A percentile compares a stretch with the other conserved stretches of the same genome.
Conservation (phyloP, 1,140 invertebrate genomes). For the Microvelia longipes region DNA sequence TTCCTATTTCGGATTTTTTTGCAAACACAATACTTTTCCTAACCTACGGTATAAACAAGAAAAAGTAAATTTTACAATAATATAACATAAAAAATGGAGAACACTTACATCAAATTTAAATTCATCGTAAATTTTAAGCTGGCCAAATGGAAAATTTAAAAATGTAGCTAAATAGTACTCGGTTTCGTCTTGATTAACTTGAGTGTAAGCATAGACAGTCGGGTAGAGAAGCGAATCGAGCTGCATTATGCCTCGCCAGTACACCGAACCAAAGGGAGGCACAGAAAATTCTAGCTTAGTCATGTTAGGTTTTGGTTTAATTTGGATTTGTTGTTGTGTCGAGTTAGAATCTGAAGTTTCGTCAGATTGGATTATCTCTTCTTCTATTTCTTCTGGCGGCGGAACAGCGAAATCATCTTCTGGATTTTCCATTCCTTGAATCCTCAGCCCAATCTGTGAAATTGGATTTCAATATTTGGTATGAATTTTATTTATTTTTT, state of each 20-base stretch:
- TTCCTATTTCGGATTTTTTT: too few relatives aligned
- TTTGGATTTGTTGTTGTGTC: neutral
- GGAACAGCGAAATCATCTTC: constrained; percentile 15
- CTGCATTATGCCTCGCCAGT: constrained; percentile 39
- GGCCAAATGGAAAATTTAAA: constrained; percentile 35
- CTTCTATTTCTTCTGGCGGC: neutral
- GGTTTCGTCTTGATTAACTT: constrained; percentile 38
- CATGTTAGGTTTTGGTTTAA: neutral
- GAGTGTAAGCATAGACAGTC: constrained; percentile 39
- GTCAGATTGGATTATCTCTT: too few relatives aligned
- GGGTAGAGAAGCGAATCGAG: constrained; percentile 46
- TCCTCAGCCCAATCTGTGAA: constrained; percentile 19
- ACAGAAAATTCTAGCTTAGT: constrained; percentile 3
- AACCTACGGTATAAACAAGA: too few relatives aligned
- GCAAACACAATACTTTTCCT: too few relatives aligned
- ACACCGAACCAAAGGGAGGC: constrained; percentile 5
- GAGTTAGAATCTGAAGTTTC: too few relatives aligned
- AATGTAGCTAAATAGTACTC: constrained; percentile 34
- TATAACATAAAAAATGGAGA: neutral
- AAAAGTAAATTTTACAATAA: neutral
- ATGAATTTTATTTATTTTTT: too few relatives aligned
- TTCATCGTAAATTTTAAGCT: constrained; percentile 35
- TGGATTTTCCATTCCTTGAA: constrained; percentile 14
- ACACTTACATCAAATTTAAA: constrained; percentile 30
- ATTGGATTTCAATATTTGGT: too few relatives aligned